These are phyloP conservation scores for Diadumene lineata DNA, from an alignment of 92 coral and sea anemone genomes.

Conservation along the genomic window DNA sequence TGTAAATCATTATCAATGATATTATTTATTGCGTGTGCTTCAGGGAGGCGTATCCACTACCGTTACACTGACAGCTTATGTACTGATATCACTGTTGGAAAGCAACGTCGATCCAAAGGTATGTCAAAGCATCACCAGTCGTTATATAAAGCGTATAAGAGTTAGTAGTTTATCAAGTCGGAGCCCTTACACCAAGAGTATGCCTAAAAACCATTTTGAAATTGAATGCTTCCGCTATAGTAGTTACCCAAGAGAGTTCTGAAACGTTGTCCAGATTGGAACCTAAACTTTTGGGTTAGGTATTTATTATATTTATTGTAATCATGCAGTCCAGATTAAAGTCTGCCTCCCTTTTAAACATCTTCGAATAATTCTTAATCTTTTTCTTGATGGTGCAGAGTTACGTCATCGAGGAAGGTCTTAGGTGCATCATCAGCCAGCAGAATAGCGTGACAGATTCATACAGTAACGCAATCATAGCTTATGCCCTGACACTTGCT, in stretches of 20 bases:
- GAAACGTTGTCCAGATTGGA: not conserved
- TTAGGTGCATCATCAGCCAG: slow-evolving; percentile 54
- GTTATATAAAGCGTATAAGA: not conserved
- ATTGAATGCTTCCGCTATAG: not conserved
- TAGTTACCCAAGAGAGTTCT: too few relatives aligned
- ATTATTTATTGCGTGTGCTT: not conserved
- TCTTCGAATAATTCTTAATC: too few relatives aligned
- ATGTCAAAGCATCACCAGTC: not conserved
- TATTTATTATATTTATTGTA: too few relatives aligned
- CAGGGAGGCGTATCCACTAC: slow-evolving; percentile 81
- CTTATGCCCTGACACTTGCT: slow-evolving; percentile 38
- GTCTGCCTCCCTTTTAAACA: too few relatives aligned
- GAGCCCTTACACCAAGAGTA: too few relatives aligned
- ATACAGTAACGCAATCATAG: slow-evolving; percentile 61
- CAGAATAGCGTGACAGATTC: slow-evolving; percentile 4
- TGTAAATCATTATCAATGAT: not conserved
- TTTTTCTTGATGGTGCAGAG: slow-evolving; percentile 31
- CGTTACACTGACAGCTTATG: slow-evolving; percentile 78
- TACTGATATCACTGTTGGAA: slow-evolving; percentile 77
- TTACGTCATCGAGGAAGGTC: slow-evolving; percentile 49
- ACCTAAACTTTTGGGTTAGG: not conserved
- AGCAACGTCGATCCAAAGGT: slow-evolving; percentile 65
- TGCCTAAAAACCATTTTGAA: not conserved
- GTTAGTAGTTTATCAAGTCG: too few relatives aligned
- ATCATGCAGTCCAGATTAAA: not conserved